Base-by-base conservation (phyloP, 2,113 vertebrate genomes). In the Ceyx margarethae region DNA sequence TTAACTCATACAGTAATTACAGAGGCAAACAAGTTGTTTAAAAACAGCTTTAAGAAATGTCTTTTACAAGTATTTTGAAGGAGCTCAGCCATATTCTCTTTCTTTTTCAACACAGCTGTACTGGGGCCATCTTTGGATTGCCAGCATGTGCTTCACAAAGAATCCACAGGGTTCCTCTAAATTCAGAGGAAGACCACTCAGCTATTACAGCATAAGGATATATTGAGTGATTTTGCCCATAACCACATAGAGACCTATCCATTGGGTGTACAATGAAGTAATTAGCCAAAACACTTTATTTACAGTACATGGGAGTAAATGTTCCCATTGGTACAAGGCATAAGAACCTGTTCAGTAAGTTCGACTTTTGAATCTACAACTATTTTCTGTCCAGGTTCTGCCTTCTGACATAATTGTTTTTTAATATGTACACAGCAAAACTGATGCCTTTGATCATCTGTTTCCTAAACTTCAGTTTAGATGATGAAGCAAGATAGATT, bases 1-100 rank as follows among this genome's bases (percentile, higher is more conserved):
- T 54, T 74, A 91, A 56, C 23, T 88, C 87, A 94, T 74, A 90
- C 65, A 91, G 60, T 88, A 78, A 76, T 73, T 79, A 90, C 58
- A 35, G 45, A 85, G 74, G 66, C 13, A 88, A 82, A 46, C 51
- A 71, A 81, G 61, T 84, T 66, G n/a, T 48, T 86, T 68, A 54
- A 48, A 74, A 75, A 37, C 37, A 89, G 71, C 64, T 92, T 65
- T 81, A 96, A 87, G 84, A 81, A 43, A 53, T 68, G 43, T 6
- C 48, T 64, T 76, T 81, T 71, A 37, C 25, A 86, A 53, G 35
- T 54, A 66, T 35, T 74, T 86, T 95, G 40, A 79, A 25, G 35
- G 15, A 56, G 8, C 16, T 71, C 43, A 53, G 20, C 51, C 23
- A 53, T 50, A 69, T 50, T 37, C 10, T n/a, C 1, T 23, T 84